These are phyloP conservation scores for Arrhopalites spinosus DNA, from an alignment of 2,888 invertebrate species.

Conservation along the genomic window DNA sequence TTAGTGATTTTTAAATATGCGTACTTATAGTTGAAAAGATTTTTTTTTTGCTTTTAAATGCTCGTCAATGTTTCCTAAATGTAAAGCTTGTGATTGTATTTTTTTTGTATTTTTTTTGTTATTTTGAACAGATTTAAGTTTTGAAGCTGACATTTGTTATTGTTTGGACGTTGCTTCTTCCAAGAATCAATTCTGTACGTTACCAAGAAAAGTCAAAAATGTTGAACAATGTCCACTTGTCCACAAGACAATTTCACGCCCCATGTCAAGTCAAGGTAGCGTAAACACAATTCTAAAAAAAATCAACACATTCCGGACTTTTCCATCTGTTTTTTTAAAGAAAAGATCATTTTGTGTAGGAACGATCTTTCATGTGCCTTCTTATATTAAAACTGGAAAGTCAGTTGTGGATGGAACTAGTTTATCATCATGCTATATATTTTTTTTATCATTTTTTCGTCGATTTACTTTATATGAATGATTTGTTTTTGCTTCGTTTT, in stretches of 20 bases:
- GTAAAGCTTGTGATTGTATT: background rate
- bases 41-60: constrained; percentile 1
- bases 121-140: constrained; percentile 36
- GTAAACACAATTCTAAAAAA: background rate
- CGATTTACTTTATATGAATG: too few species aligned
- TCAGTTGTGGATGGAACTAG: too few species aligned
- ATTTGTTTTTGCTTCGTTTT: too few species aligned
- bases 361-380: too few species aligned
- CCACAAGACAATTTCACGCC: background rate
- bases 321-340: too few species aligned
- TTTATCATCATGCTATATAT: too few species aligned
- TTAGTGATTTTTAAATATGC: too few species aligned
- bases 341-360: too few species aligned
- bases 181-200: constrained; percentile 23
- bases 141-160: constrained; percentile 40
- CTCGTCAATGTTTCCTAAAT: background rate
- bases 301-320: too few species aligned
- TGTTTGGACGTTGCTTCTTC: constrained; percentile 39
- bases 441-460: too few species aligned
- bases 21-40: background rate
- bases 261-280: background rate
- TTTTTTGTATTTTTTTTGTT: constrained; percentile 10
- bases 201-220: constrained; percentile 41
- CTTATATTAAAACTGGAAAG: too few species aligned
- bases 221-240: constrained; percentile 37